These are phyloP conservation scores for Xerus inauris DNA, from an alignment of 2,113 vertebrate species.

Conservation along the genomic window DNA sequence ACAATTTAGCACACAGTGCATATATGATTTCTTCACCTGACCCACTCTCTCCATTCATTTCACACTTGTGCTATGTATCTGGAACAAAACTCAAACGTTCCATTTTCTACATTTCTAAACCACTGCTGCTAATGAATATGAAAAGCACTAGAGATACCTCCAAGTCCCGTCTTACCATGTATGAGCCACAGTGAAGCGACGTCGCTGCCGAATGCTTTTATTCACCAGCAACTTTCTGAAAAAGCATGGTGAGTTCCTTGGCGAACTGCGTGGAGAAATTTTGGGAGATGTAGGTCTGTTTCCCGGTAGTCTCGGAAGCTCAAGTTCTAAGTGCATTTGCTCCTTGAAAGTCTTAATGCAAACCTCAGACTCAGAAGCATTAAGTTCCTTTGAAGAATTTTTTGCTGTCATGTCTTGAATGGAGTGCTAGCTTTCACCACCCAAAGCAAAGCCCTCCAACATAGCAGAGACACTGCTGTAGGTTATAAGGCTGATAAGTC, in stretches of 20 bases:
- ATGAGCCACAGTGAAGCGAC: slow-evolving; percentile 98
- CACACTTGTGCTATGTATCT: not conserved
- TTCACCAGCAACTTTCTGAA: slow-evolving; percentile 99
- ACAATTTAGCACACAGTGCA: not conserved
- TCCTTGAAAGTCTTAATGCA: slow-evolving; percentile 98
- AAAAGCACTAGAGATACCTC: not conserved
- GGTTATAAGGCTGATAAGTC: slow-evolving; percentile 65
- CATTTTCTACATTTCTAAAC: not conserved
- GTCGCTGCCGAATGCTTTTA: slow-evolving; percentile 97
- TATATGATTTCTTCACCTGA: not conserved
- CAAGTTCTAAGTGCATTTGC: slow-evolving; percentile 98
- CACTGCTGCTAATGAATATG: not conserved
- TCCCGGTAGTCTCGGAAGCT: slow-evolving; percentile 93
- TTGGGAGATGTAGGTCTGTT: slow-evolving; percentile 96
- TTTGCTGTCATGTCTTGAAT: slow-evolving; percentile 90
- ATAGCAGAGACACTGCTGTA: slow-evolving; percentile 71
- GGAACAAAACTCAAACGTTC: not conserved
- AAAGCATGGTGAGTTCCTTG: slow-evolving; percentile 93
- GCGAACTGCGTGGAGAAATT: slow-evolving; percentile 97
- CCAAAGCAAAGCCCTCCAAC: slow-evolving; percentile 75
- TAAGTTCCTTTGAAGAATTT: slow-evolving; percentile 89
- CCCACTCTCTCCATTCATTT: not conserved
- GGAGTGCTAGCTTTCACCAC: slow-evolving; percentile 75
- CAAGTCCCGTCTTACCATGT: slow-evolving; percentile 92
- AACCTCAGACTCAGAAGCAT: slow-evolving; percentile 90